Base-by-base conservation (phyloP, 2,113 vertebrate species). In the Stigmatopora nigra region DNA sequence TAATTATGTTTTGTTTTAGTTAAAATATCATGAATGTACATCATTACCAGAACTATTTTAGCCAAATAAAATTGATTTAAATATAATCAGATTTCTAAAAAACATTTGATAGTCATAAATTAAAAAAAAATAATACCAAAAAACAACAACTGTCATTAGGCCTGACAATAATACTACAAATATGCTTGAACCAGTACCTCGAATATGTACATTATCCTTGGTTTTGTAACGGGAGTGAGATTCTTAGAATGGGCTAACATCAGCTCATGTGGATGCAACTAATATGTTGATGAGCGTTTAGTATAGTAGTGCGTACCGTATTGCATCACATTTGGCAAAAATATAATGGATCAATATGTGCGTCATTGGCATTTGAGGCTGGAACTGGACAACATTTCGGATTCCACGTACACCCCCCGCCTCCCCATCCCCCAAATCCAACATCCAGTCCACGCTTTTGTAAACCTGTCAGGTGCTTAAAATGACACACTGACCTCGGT, bases 381-480 rank as follows among this genome's bases (percentile, higher is more conserved):
- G 70, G 67, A 76, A 77, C 63, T 58, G 4, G 64, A 75, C 70
- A 57, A 77, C 45, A 77, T 68, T 47, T 72, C 35, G 0, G 44
- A 14, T 60, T 31, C 12, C 64, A 3, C 14, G 63, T 56, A 55
- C 20, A 52, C 22, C 53, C 12, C 65, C 45, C 35, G 57, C 19
- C 46, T 45, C 25, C 16, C 64, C 63, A 31, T 61, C 47, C 19
- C n/a, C 14, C 10, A 19, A 15, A 12, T 49, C 14, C 17, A 8
- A 6, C 17, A 19, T 51, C 20, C 4, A 71, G 15, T 3, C 70
- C 55, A 49, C 56, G 57, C 45, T 7, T n/a, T 46, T 52, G 51
- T 22, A 64, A 51, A 41, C 44, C 38, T 0, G 4, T 25, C 22
- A 41, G n/a, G 17, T 58, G 66, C 52, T 57, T 55, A 56, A 22